Base-by-base conservation (phyloP, 2,888 invertebrate genomes). In the Tanaodytes sp. region DNA sequence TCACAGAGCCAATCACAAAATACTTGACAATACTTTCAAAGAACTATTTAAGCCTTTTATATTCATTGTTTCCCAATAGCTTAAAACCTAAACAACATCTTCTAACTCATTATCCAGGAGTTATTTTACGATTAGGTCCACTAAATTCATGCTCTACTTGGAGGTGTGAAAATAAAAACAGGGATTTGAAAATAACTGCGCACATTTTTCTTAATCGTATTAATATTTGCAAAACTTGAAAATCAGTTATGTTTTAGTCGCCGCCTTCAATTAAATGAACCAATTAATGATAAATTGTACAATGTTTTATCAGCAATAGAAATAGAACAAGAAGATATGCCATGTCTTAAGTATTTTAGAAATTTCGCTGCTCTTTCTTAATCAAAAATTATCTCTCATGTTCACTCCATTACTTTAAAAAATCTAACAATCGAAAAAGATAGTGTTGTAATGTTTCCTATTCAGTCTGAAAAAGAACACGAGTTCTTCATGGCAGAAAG, bases 11-110 rank as follows among this genome's bases (percentile, higher is more conserved):
- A n/a, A n/a, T n/a, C n/a, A n/a, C n/a, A n/a, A n/a, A n/a, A n/a
- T n/a, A n/a, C n/a, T n/a, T n/a, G n/a, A n/a, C n/a, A n/a, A n/a
- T n/a, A n/a, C n/a, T n/a, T n/a, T n/a, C n/a, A n/a, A n/a, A n/a
- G n/a, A n/a, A n/a, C n/a, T n/a, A n/a, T n/a, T n/a, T n/a, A n/a
- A n/a, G n/a, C n/a, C n/a, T n/a, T n/a, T n/a, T n/a, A n/a, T n/a
- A n/a, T n/a, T n/a, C n/a, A n/a, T n/a, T n/a, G n/a, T n/a, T n/a
- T n/a, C n/a, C n/a, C n/a, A n/a, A n/a, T n/a, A n/a, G n/a, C n/a
- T n/a, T n/a, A n/a, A n/a, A n/a, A n/a, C 69, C 67, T 1, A 73
- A 74, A 52, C 71, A 68, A 51, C 75, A 73, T 43, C 45, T 73
- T 36, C 40, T 71, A 1, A 20, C 66, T 6, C 73, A 73, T 55